Base-by-base conservation (phyloP, 37 sponge, comb jelly and placozoan genomes). In the Spongia lamella region DNA sequence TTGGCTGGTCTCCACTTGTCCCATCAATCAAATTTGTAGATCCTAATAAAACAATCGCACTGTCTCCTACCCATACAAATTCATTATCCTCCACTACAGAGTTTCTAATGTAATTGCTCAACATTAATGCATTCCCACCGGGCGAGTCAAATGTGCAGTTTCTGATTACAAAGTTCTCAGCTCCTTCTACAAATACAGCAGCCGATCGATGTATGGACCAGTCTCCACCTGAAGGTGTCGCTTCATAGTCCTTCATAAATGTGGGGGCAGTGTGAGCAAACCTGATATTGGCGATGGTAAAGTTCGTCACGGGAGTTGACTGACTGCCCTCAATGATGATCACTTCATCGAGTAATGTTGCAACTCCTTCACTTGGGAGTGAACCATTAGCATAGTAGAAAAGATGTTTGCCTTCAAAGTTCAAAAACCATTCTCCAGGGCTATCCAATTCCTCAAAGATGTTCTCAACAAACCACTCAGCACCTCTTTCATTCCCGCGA, bases 101-200 rank as follows among this genome's bases (percentile, higher is more conserved):
- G 25, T 85, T 81, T 13, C 82, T 39, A 17, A 75, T 76, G 57
- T 90, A 85, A 27, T 76, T 53, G 21, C 69, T 73, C 22, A 90
- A 39, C 31, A 76, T 54, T 0, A 90, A 30, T 14, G 56, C 90
- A 56, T 90, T 90, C 7, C 90, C 90, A 35, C 81, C 90, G 2
- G 70, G 73, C 6, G 77, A 51, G 56, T 79, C 61, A 63, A 84
- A 76, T 6, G 75, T 49, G 53, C 82, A 84, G 24, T 61, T 62
- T 7, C 63, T 53, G 1, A 89, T n/a, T 7, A 36, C 29, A 0
- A 70, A 25, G 47, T 52, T 56, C 1, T 75, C 66, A 19, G 59
- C 81, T 1, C 90, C 90, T 30, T 89, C 85, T 21, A 76, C 71
- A 36, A 80, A 84, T 11, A 89, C 32, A 0, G 90, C 79, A 17